phyloP scores from a whole-genome alignment of 2,113 vertebrate genomes.

The Illadopsis cleaveri region DNA sequence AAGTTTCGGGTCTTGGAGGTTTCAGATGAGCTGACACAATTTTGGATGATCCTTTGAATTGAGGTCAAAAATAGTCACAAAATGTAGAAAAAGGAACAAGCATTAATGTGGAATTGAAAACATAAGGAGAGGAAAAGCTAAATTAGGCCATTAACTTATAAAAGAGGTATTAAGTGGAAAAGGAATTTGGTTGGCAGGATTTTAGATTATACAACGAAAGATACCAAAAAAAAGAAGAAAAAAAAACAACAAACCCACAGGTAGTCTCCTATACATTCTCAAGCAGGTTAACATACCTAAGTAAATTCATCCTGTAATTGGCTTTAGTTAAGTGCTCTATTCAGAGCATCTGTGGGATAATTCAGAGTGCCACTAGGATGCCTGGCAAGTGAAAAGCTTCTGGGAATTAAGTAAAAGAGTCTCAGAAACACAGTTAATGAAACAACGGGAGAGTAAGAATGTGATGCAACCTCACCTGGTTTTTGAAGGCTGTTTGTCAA shows the following conservation, averaged over 20 bases:
- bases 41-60: background rate
- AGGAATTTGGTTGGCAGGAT: background rate
- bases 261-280: background rate
- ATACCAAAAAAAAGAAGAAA: background rate
- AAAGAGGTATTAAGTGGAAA: background rate
- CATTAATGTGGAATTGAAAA: background rate
- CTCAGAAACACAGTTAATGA: background rate
- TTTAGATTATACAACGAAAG: background rate
- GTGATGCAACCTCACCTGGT: background rate
- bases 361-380: background rate
- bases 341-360: background rate
- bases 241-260: too few species aligned
- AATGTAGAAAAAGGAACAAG: background rate
- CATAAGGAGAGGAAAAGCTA: background rate
- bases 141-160: background rate
- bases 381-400: background rate
- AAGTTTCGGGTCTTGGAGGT: background rate
- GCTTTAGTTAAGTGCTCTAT: slow-evolving; percentile 11
- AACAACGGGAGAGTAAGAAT: background rate
- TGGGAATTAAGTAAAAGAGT: background rate
- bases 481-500: background rate
- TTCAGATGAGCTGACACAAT: background rate
- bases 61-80: background rate
- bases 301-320: slow-evolving; percentile 28
- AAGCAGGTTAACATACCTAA: slow-evolving; percentile 7